Percentiles rank a stretch among this genome's conserved stretches.
Conservation (phyloP, 2,888 invertebrate species). For the Salticus scenicus region DNA sequence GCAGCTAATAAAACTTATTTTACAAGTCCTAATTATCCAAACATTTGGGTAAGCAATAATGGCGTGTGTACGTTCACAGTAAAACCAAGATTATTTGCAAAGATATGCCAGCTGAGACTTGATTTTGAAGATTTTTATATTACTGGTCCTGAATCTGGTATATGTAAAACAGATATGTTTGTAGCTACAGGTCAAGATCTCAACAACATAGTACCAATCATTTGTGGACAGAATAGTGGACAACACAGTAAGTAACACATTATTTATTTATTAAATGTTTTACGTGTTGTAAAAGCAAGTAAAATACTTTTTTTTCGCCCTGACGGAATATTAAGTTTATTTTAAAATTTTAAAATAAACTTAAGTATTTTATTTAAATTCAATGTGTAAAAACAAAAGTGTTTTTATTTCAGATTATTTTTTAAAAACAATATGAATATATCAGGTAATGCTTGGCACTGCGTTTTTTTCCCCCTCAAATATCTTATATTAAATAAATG, state of each 20-base stretch:
- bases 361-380: too few species aligned
- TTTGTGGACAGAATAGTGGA: constrained; percentile 71
- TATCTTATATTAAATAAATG: too few species aligned
- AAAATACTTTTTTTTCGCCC: too few species aligned
- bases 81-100: constrained; percentile 53
- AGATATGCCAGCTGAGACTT: constrained; percentile 71
- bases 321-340: too few species aligned
- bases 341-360: too few species aligned
- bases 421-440: too few species aligned
- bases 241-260: constrained; percentile 68
- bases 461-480: too few species aligned
- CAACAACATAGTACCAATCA: constrained; percentile 67
- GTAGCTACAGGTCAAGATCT: constrained; percentile 69
- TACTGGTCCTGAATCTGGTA: constrained; percentile 62
- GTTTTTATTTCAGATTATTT: too few species aligned
- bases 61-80: constrained; percentile 67
- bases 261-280: too few species aligned
- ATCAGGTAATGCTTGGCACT: too few species aligned
- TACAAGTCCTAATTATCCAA: constrained; percentile 68
- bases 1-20: constrained; percentile 60
- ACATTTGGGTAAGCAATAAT: constrained; percentile 13
- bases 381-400: too few species aligned
- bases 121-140: constrained; percentile 71
- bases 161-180: constrained; percentile 67
- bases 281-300: too few species aligned